phyloP scores from a whole-genome alignment of 2,797 vertebrate genomes.

The Podarcis siculus region DNA sequence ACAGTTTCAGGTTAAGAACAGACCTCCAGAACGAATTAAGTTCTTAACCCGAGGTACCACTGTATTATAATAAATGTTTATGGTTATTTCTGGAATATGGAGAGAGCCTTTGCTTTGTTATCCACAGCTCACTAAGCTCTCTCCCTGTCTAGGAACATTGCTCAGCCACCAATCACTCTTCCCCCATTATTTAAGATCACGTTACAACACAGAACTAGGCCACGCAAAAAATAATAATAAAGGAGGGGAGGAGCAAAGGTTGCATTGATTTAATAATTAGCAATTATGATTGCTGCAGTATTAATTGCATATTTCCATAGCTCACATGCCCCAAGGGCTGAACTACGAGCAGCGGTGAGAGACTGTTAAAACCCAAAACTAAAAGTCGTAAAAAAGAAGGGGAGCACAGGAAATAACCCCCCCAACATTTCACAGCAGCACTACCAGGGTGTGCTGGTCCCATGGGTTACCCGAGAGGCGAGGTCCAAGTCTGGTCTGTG shows the following conservation, averaged over 20 bases:
- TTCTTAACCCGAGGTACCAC: too few relatives aligned
- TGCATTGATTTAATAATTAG: constrained; percentile 96
- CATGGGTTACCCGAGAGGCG: too few relatives aligned
- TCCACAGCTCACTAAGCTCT: background rate
- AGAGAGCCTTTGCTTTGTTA: too few relatives aligned
- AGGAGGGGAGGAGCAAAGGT: constrained; percentile 73
- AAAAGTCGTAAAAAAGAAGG: constrained; percentile 85
- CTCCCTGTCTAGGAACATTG: too few relatives aligned
- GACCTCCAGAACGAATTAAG: too few relatives aligned
- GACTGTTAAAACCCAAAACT: constrained; percentile 91
- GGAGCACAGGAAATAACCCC: background rate
- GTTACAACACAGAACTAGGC: constrained; percentile 96
- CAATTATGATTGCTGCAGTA: constrained; percentile 92
- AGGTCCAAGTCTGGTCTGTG: too few relatives aligned
- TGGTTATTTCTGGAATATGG: too few relatives aligned
- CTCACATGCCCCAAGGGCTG: constrained; percentile 84
- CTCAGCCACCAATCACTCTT: constrained; percentile 7
- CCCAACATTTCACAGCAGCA: background rate
- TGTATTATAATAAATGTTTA: too few relatives aligned
- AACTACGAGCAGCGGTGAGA: constrained; percentile 82
- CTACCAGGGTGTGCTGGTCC: background rate
- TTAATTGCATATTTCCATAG: constrained; percentile 96
- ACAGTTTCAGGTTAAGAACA: too few relatives aligned
- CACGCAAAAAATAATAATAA: constrained; percentile 80
- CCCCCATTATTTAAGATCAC: constrained; percentile 84